Percentiles rank a stretch among this genome's conserved stretches.
phyloP scores from a whole-genome alignment of 2,888 invertebrate genomes.

The Philereme transversata region DNA sequence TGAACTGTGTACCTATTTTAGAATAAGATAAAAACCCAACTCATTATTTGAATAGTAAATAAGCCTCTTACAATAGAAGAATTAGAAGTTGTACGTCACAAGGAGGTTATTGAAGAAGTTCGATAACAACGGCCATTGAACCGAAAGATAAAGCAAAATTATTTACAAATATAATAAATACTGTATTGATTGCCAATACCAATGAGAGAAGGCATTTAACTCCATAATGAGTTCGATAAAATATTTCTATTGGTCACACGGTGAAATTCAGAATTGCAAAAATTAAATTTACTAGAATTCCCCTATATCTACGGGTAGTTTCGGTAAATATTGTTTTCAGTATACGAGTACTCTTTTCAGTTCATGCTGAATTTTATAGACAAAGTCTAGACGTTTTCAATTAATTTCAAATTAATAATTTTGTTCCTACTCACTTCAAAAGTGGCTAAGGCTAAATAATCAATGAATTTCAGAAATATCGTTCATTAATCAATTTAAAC shows the following conservation, averaged over 20 bases:
- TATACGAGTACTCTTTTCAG: too few relatives aligned
- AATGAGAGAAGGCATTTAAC: conserved; percentile 40
- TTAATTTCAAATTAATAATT: neutral
- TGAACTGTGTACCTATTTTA: too few relatives aligned
- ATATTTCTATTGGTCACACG: conserved; percentile 4
- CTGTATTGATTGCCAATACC: conserved; percentile 45
- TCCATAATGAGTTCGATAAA: conserved; percentile 32
- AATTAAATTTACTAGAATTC: too few relatives aligned
- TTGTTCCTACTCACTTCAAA: neutral
- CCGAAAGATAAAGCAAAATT: conserved; percentile 58
- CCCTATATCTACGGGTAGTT: too few relatives aligned
- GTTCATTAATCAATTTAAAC: too few relatives aligned
- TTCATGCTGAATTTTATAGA: neutral
- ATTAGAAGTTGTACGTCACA: conserved; percentile 53
- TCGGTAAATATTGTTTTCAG: too few relatives aligned
- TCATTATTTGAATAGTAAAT: neutral
- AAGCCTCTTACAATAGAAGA: conserved; percentile 13
- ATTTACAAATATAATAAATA: conserved; percentile 46
- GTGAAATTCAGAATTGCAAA: neutral
- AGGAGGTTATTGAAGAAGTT: conserved; percentile 65
- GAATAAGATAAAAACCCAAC: too few relatives aligned
- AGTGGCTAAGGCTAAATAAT: neutral
- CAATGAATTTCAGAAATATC: neutral
- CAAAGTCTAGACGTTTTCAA: conserved; percentile 7
- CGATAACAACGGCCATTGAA: conserved; percentile 71